Base-by-base conservation (phyloP, 35 echinoderm and acorn worm species). In the Heliocidaris erythrogramma region DNA sequence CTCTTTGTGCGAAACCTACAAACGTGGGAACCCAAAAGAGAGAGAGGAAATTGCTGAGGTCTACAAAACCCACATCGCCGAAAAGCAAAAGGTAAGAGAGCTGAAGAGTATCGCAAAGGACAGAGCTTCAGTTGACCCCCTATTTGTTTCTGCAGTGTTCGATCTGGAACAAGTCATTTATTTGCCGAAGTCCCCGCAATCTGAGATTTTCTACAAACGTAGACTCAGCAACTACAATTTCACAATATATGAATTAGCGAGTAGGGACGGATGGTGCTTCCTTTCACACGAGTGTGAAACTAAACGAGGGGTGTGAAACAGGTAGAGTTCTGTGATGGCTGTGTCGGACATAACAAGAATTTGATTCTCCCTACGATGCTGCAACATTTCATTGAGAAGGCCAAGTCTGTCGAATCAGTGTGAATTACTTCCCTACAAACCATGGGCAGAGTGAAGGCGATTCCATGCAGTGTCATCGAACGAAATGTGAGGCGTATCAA, bases 391-490 rank as follows among this genome's bases (percentile, higher is more conserved):
- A 59, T 93, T 93, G 94, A 95, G 49, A 95, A 31, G 49, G 90
- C 97, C 5, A 94, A 59, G 27, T 56, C 94, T 94, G 94, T 97
- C n/a, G 61, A 32, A 48, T 60, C 49, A 8, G 86, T 96, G 18
- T 96, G 92, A 47, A 94, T 53, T 98, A 94, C 78, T 95, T 95
- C 48, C 92, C 94, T 30, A 98, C 93, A 7, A 95, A 95, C 29
- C 97, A 98, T 59, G 95, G 97, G 18, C 96, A 96, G 50, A 86
- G 49, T 60, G 97, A 96, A 94, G 97, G 97, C 5, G 97, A 96
- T n/a, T 30, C 92, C 27, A 95, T 98, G 94, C 97, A 87, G 29
- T 11, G 32, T 21, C 32, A 30, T 42, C 14, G 32, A 92, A 49
- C 42, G 90, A 29, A 92, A n/a, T 92, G 48, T 92, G 16, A 27